Base-by-base conservation (phyloP, 1,140 invertebrate species). In the Heliconius melpomene region DNA sequence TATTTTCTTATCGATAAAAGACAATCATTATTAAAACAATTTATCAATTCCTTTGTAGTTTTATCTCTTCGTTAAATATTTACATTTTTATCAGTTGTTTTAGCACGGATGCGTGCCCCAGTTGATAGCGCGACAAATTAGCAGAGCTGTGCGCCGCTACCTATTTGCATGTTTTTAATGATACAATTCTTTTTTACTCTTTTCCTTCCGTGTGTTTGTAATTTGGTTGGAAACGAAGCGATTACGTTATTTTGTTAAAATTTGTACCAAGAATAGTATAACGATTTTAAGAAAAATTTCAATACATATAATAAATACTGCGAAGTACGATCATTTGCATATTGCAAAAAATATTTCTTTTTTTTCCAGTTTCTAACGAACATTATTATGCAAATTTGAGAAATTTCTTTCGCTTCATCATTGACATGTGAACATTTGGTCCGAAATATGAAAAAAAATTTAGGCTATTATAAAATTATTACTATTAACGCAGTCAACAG, bases 11-110 rank as follows among this genome's bases (percentile, higher is more conserved):
- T 29, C 20, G 1, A 66, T 66, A 16, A 29, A 29, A 66, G 23
- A 29, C 60, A 66, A 66, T 29, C 26, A 66, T 29, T 66, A 66
- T 66, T 66, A 16, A 26, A 66, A 66, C 26, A 29, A 5, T 66
- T 66, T 29, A 66, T 66, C 60, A 66, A 66, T 66, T 26, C 9
- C 23, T 16, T 66, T 26, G 60, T 66, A 29, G 36, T 73, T 46
- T 81, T 84, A 79, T 75, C 75, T 79, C 40, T 72, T 79, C 52
- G 75, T 57, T n/a, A n/a, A 70, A 80, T 86, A 88, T 92, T 91
- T 89, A 86, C 88, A 88, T 87, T 77, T 85, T 87, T 91, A 91
- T 91, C 91, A 86, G 79, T 73, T 85, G 79, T 84, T 91, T 84
- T 83, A 76, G 85, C 79, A 76, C 89, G 91, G 90, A 92, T 89